Base-by-base conservation (phyloP, 1,140 invertebrate genomes). In the Pseudachorutes palmiensis region DNA sequence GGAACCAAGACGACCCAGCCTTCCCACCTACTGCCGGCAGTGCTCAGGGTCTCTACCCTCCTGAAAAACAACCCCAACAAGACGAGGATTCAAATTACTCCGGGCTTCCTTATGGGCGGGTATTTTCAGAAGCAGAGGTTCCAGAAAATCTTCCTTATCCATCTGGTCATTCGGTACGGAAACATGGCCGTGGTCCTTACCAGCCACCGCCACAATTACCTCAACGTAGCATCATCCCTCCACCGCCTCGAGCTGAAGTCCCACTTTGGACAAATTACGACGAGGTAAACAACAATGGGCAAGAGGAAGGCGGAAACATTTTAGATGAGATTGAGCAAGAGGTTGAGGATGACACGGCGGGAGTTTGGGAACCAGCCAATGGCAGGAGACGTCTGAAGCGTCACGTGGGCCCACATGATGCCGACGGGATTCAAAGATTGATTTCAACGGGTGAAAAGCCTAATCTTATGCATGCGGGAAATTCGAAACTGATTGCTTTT, bases 341-440 rank as follows among this genome's bases (percentile, higher is more conserved):
- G 29, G 49, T 12, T 16, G 29, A 51, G 61, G 48, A 63, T 9
- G 28, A 61, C n/a, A n/a, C n/a, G 22, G 12, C 19, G 24, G 3
- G 19, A 9, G 24, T 26, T 31, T 29, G 19, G 9, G 16, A 51
- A 30, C 9, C 3, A 5, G 12, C 9, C 12, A 5, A 3, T 14
- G 12, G 24, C 24, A 55, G 51, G 24, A 55, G 24, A 55, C 60
- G 66, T 30, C 57, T 19, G 22, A 69, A 68, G 66, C 55, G 73
- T 33, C 71, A 73, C 59, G 66, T 74, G 64, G 73, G 71, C 12
- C 69, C 73, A 51, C 71, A 73, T 68, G 73, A 74, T 36, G 64
- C 24, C 16, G 73, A 70, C 33, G 73, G 73, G 19, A 73, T 73
- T 64, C 73, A 74, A 55, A 29, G 73, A 26, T 61, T 74, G 14